Base-by-base conservation (phyloP, 2,113 vertebrate species). In the Aptenodytes forsteri region DNA sequence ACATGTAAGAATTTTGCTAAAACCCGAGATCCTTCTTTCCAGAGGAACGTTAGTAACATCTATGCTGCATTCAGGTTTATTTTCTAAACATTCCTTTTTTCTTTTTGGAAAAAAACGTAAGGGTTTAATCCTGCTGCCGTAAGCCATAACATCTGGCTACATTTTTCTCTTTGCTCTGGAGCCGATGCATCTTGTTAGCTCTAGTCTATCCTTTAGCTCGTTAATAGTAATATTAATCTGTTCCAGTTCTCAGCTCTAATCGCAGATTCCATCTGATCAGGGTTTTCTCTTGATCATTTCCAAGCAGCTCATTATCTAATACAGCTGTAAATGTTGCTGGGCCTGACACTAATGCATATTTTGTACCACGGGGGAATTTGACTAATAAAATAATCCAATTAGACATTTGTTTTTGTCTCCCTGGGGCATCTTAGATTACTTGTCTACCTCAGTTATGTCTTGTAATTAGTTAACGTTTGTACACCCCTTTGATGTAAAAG, bases 361-460 rank as follows among this genome's bases (percentile, higher is more conserved):
- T 97, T 82, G 61, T 89, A 87, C 82, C 71, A 6, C 7, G 54
- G 88, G 93, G 92, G 92, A 92, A 94, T 96, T 94, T 87, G 85
- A 29, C 94, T 96, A 95, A 96, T 96, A 95, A 95, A 96, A 92
- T 92, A 97, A 95, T 97, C 95, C 96, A 95, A 90, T 97, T 96
- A 97, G 80, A 75, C 95, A 72, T 94, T 95, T 95, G 88, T 50
- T 95, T 96, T 92, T 87, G 52, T 84, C 65, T 93, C 97, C 95
- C 89, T 78, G 76, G 36, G 90, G 95, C 94, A 92, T 84, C 91
- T 79, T 61, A 58, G 80, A 89, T 92, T 73, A 16, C 76, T 97
- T 13, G 55, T 81, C 94, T 97, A 27, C 90, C 76, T 96, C 85
- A 40, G 71, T 58, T 73, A 42, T 0, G 77, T 69, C 86, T 67